These are phyloP conservation scores for Dinothrombium tinctorium DNA, from an alignment of 1,140 invertebrate species.

Conservation along the genomic window DNA sequence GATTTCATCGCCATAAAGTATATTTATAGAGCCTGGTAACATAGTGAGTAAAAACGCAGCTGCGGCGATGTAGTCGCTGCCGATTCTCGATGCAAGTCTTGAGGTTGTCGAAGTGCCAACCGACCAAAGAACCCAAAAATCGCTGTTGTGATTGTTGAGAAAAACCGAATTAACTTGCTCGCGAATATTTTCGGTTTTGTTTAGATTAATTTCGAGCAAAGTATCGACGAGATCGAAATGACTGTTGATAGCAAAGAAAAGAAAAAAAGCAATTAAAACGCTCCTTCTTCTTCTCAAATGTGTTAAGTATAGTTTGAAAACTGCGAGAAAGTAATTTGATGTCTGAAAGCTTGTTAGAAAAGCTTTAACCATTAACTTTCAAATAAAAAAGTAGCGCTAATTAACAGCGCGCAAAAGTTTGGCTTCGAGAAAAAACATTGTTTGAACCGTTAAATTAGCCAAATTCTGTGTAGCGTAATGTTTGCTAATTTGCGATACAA, in stretches of 20 bases:
- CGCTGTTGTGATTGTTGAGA: conserved; percentile 1
- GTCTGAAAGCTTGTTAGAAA: not conserved
- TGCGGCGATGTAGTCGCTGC: conserved; percentile 32
- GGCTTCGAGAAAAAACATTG: too few species aligned
- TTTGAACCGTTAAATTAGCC: too few species aligned
- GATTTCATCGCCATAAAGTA: conserved; percentile 61
- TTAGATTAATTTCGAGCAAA: conserved; percentile 26
- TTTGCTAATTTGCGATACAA: too few species aligned
- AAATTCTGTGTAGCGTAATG: too few species aligned
- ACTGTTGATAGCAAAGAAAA: conserved; percentile 7
- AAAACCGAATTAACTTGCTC: conserved; percentile 10
- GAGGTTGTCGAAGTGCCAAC: conserved; percentile 33
- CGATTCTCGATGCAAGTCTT: conserved; percentile 25
- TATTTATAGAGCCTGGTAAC: conserved; percentile 47
- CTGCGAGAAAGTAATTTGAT: too few species aligned
- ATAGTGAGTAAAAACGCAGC: conserved; percentile 39
- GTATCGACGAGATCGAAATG: conserved; percentile 46
- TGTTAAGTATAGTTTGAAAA: too few species aligned
- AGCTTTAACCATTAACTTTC: not conserved
- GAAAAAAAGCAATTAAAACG: not conserved
- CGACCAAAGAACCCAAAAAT: conserved; percentile 36
- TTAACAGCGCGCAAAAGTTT: not conserved
- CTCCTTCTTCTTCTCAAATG: too few species aligned
- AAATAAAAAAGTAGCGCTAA: too few species aligned
- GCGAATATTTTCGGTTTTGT: conserved; percentile 3